Evolutionary conservation across 2,888 invertebrate species (phyloP).

Genomic region (Unio pictorum): DNA sequence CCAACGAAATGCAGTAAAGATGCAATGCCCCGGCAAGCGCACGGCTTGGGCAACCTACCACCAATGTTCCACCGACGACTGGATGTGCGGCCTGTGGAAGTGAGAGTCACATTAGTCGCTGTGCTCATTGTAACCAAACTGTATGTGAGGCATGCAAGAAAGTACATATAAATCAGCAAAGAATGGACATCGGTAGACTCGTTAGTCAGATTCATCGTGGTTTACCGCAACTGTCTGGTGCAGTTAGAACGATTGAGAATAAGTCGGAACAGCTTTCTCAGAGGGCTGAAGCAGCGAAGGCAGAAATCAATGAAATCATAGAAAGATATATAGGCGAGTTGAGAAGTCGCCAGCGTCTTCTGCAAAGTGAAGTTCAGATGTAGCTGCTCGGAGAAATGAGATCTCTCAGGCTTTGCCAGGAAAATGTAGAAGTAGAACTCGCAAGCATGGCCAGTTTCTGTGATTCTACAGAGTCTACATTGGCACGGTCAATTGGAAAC

Average conservation of each 20-base stretch:
- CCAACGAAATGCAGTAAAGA: slow-evolving; percentile 7
- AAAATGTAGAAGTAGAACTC: slow-evolving; percentile 94
- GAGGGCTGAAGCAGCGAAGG: slow-evolving; percentile 90
- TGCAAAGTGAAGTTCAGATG: slow-evolving; percentile 80
- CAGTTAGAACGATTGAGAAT: slow-evolving; percentile 78
- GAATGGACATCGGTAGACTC: slow-evolving; percentile 85
- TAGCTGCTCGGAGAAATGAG: slow-evolving; percentile 91
- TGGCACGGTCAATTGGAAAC: slow-evolving; percentile 38
- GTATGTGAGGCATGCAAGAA: slow-evolving; percentile 94
- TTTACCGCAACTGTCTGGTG: slow-evolving; percentile 76
- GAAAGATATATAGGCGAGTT: slow-evolving; percentile 69
- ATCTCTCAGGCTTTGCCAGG: slow-evolving; percentile 86
- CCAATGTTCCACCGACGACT: slow-evolving; percentile 71
- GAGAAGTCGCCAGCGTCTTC: slow-evolving; percentile 77
- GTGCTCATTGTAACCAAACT: slow-evolving; percentile 97
- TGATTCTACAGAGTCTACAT: slow-evolving; percentile 75
- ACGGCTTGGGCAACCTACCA: not conserved
- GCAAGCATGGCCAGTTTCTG: slow-evolving; percentile 96
- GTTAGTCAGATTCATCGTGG: slow-evolving; percentile 81
- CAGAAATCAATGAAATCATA: slow-evolving; percentile 83
- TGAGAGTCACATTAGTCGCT: slow-evolving; percentile 76
- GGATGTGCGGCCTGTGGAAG: slow-evolving; percentile 93
- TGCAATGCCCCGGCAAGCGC: not conserved
- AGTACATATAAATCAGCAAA: slow-evolving; percentile 71
- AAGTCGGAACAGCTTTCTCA: slow-evolving; percentile 89